Evolutionary conservation across 2,797 vertebrate species (phyloP), one percentile per base, ranked within the genome.

Genomic region (Siniperca undulata): DNA sequence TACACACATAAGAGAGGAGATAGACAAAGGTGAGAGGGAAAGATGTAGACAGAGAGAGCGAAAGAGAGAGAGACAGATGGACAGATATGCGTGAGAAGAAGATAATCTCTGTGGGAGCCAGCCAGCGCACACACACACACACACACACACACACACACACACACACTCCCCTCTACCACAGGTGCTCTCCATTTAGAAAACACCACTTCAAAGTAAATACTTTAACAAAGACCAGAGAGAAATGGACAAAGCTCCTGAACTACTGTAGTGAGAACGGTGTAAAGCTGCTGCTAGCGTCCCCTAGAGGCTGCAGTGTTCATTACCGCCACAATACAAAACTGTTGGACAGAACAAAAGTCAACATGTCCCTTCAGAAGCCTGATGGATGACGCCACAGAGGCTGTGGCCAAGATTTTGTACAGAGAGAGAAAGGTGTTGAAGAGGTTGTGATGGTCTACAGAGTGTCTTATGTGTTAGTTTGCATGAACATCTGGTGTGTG

Each of bases 171-270:
- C 55, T 68, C 44, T 44, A 56, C 22, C 78, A 86, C 91, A 89
- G 84, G 83, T 86, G 86, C 82, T 87, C 74, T 87, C 76, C 83
- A 88, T 89, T 88, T 83, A 86, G 74, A 79, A 85, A 83, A 89
- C 84, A 87, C 83, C 76, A 79, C 82, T 86, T 89, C 86, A 89
- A 89, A 90, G 90, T 87, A 90, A 88, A 86, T 86, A 80, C 74
- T 87, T 87, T 81, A 86, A 90, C 81, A 80, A 87, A 89, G 78
- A 90, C 59, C 85, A 88, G 82, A 69, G 73, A 55, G 56, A 52
- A 48, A 55, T 61, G n/a, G 55, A 81, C 60, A 78, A 55, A 81
- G 71, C 72, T 81, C 53, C 77, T 80, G 71, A 60, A 84, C 79
- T 62, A 74, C 74, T 69, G 65, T 50, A 36, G 22, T 10, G 40